Conservation (phyloP, 2,888 invertebrate species). For the Lomographa bimaculata region DNA sequence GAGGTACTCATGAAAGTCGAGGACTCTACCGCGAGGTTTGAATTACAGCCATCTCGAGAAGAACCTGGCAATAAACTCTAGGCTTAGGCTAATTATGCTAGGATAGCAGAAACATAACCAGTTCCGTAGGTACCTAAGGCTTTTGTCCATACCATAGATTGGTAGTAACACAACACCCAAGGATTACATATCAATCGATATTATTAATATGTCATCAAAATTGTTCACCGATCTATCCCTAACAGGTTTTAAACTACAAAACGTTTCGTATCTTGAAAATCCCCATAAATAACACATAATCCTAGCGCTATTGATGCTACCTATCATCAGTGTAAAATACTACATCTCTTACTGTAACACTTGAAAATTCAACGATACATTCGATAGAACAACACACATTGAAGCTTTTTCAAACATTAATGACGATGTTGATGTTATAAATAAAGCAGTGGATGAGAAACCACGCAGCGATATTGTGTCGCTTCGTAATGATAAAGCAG, state of each 20-base stretch:
- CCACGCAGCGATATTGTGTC: slow-evolving; percentile 14
- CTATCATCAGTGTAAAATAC: slow-evolving; percentile 62
- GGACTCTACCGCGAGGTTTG: too few relatives aligned
- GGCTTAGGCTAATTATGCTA: too few relatives aligned
- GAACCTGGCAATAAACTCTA: too few relatives aligned
- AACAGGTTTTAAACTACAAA: slow-evolving; percentile 49
- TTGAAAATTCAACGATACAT: slow-evolving; percentile 13
- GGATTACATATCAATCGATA: slow-evolving; percentile 28
- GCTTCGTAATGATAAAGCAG: slow-evolving; percentile 15
- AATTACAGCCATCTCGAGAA: too few relatives aligned
- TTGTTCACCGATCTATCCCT: slow-evolving; percentile 38
- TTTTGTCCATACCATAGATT: too few relatives aligned
- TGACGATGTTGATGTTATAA: slow-evolving; percentile 1
- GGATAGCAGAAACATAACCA: too few relatives aligned
- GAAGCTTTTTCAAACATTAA: slow-evolving; percentile 19
- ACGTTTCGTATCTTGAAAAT: slow-evolving; percentile 53
- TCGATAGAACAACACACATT: slow-evolving; percentile 36
- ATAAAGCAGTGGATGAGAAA: slow-evolving; percentile 34
- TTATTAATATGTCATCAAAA: slow-evolving; percentile 46
- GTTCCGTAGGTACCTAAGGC: too few relatives aligned
- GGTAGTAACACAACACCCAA: slow-evolving; percentile 8
- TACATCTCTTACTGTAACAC: slow-evolving; percentile 37
- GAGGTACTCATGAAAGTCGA: too few relatives aligned
- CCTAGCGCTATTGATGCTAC: slow-evolving; percentile 57
- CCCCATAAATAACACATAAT: slow-evolving; percentile 70